Percentiles rank a stretch among this genome's conserved stretches.
Evolutionary conservation across 2,888 invertebrate genomes (phyloP).

Genomic region (Panorpa germanica): DNA sequence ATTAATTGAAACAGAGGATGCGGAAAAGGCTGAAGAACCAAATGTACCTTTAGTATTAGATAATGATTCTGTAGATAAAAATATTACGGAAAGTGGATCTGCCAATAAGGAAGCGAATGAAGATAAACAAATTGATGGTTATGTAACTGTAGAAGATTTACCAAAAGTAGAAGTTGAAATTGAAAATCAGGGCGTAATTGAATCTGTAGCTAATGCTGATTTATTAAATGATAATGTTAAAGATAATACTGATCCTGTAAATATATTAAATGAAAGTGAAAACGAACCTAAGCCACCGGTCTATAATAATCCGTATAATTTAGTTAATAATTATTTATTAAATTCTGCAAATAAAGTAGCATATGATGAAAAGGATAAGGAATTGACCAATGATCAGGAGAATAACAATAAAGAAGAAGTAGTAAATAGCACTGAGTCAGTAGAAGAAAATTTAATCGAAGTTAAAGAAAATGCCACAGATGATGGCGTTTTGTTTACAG

Average conservation of each 20-base stretch:
- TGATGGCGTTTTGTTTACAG: constrained; percentile 4
- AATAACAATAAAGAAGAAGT: constrained; percentile 1
- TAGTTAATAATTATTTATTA: too few species aligned
- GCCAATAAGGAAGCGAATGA: constrained; percentile 8
- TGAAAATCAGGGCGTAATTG: neutral
- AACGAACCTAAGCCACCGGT: too few species aligned
- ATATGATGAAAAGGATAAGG: too few species aligned
- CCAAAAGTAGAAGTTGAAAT: neutral
- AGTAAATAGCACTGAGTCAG: constrained; percentile 2
- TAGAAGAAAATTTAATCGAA: constrained; percentile 2
- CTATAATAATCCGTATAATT: too few species aligned
- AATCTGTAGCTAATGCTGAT: constrained; percentile 9
- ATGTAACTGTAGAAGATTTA: constrained; percentile 6
- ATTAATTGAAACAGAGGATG: constrained; percentile 7
- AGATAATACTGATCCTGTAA: neutral
- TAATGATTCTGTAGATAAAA: constrained; percentile 11
- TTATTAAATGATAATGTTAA: constrained; percentile 8
- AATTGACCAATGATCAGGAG: too few species aligned
- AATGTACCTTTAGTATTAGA: constrained; percentile 13
- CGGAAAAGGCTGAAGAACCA: constrained; percentile 8
- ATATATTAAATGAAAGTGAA: too few species aligned
- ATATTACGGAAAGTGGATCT: constrained; percentile 9
- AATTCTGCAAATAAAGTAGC: too few species aligned
- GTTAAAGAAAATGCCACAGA: constrained; percentile 6
- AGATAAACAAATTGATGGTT: constrained; percentile 7